Evolutionary conservation across 2,888 invertebrate species (phyloP), one percentile per base, ranked within the genome.

Genomic region (Hyposoter dolosus): DNA sequence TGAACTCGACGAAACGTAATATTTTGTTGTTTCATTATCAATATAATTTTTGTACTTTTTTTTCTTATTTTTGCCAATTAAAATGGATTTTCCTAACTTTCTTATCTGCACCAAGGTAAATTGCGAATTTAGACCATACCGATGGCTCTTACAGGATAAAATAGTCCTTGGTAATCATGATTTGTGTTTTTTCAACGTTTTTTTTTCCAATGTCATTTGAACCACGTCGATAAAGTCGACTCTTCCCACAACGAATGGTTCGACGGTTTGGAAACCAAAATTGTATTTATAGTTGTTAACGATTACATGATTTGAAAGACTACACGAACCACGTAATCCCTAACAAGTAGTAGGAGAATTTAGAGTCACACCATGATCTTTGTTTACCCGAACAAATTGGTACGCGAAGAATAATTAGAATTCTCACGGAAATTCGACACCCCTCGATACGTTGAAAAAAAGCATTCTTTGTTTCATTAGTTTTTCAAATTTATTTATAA

Each of bases 221-320:
- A 71, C 32, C 69, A 71, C n/a, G 69, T 76, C 47, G 32, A 65
- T 63, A 28, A 65, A 65, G 76, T 74, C 45, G 63, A 74, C 78
- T 78, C 60, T 69, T 69, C 66, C 32, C 40, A 23, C 63, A 47
- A 35, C n/a, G 45, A 12, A 53, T 60, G 15, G 15, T 50, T 50
- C 72, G 72, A 69, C 68, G 28, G 63, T 43, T 32, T 23, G 12
- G 9, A 45, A 47, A 75, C 60, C 60, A 28, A 75, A 76, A 77
- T 53, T 68, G 65, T 74, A 86, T 84, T 82, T 84, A n/a, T n/a
- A 82, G 85, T 84, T 88, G 80, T 69, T 82, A 88, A 85, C 43
- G 78, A 78, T 72, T 68, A 86, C 72, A 80, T 83, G 83, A 80
- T 81, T 83, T 83, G 74, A 17, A 78, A 83, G 81, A 76, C 28